phyloP scores from a whole-genome alignment of 2,888 invertebrate genomes.

The Lasioglossum morio region DNA sequence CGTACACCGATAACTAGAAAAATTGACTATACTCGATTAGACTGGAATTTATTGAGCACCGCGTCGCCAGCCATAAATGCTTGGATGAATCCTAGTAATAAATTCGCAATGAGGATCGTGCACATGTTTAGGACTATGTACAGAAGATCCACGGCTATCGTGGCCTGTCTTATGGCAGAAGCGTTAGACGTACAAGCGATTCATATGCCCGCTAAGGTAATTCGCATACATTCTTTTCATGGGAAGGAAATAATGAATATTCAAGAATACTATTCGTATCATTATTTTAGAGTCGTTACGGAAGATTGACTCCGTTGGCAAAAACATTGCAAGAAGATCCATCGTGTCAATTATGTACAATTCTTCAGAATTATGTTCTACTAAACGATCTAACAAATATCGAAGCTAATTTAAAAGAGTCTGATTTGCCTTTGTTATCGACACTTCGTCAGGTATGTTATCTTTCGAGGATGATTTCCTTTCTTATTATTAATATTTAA shows the following conservation, averaged over 20 bases:
- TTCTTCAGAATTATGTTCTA: constrained; percentile 93
- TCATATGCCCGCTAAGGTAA: constrained; percentile 92
- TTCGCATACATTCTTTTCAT: constrained; percentile 32
- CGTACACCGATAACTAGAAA: constrained; percentile 96
- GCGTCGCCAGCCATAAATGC: constrained; percentile 98
- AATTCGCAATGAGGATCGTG: constrained; percentile 93
- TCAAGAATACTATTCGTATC: neutral
- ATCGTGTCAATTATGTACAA: constrained; percentile 96
- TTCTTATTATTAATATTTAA: constrained; percentile 6
- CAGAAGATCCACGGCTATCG: constrained; percentile 92
- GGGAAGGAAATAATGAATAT: neutral
- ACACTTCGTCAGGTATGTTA: constrained; percentile 92
- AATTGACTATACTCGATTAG: constrained; percentile 96
- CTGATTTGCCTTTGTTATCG: constrained; percentile 94
- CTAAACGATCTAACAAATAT: constrained; percentile 91
- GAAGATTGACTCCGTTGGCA: constrained; percentile 93
- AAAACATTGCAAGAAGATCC: constrained; percentile 97
- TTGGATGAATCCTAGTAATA: constrained; percentile 98
- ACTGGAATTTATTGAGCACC: constrained; percentile 98
- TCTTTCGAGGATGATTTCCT: constrained; percentile 4
- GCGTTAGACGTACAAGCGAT: constrained; percentile 95
- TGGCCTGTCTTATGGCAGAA: constrained; percentile 98
- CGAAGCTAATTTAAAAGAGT: constrained; percentile 93
- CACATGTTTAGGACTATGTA: constrained; percentile 93
- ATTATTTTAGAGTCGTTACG: constrained; percentile 92